Conservation (phyloP, 1,140 invertebrate species). For the Papilio aristodemus region DNA sequence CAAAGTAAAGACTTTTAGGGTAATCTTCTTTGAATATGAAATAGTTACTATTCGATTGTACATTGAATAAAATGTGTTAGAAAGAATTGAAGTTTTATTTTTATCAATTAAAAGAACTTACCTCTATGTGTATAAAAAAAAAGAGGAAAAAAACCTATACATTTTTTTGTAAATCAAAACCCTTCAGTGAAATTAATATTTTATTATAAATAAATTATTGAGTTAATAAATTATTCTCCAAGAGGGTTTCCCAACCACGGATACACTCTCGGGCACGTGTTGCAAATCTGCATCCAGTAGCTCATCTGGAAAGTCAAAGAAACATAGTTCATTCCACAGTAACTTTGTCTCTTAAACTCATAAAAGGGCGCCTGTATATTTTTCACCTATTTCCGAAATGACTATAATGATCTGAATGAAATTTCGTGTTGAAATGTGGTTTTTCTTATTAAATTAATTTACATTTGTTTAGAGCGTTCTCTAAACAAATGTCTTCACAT, state of each 20-base stretch:
- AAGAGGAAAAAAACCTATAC: too few species aligned
- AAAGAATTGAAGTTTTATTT: conserved; percentile 36
- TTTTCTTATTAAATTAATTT: too few species aligned
- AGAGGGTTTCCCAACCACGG: conserved; percentile 65
- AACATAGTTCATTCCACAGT: background rate
- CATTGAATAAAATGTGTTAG: conserved; percentile 69
- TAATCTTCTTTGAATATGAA: conserved; percentile 50
- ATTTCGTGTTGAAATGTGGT: too few species aligned
- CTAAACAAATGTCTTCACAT: too few species aligned
- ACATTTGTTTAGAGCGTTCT: too few species aligned
- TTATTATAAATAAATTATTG: background rate
- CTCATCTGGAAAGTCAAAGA: conserved; percentile 42
- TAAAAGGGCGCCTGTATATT: too few species aligned
- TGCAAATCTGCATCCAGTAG: conserved; percentile 56
- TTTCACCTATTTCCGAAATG: too few species aligned
- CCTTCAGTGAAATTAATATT: too few species aligned
- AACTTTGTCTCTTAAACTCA: too few species aligned
- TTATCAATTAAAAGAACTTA: conserved; percentile 37
- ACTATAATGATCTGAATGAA: too few species aligned
- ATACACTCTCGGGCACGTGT: conserved; percentile 51
- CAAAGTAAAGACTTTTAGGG: conserved; percentile 44
- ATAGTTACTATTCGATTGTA: conserved; percentile 70
- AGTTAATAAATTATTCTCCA: conserved; percentile 43
- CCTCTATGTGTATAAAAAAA: too few species aligned
- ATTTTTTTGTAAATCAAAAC: too few species aligned